Percentiles rank a stretch among this genome's conserved stretches.
Conservation (phyloP, 2,113 vertebrate species). For the Plotosus lineatus region DNA sequence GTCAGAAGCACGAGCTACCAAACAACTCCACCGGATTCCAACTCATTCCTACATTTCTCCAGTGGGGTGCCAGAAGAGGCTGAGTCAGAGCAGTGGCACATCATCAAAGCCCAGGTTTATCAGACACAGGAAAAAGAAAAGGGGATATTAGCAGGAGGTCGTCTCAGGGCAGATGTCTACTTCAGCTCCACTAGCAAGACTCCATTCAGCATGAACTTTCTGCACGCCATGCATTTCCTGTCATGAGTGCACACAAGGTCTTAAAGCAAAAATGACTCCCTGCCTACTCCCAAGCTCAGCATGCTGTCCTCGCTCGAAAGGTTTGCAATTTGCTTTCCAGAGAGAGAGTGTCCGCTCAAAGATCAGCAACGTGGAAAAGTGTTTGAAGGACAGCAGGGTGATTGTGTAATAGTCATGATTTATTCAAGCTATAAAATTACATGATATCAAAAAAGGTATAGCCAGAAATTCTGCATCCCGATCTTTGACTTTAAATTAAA, state of each 20-base stretch:
- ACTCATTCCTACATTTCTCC: not conserved
- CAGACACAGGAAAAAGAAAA: not conserved
- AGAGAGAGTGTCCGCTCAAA: not conserved
- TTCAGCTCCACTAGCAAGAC: slow-evolving; percentile 24
- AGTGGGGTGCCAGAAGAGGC: slow-evolving; percentile 8
- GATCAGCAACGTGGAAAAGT: not conserved
- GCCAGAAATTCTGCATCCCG: no score
- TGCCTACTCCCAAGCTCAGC: slow-evolving; percentile 21
- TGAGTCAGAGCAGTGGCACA: slow-evolving; percentile 32
- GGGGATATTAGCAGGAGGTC: slow-evolving; percentile 27
- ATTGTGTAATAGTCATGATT: no score
- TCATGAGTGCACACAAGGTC: not conserved
- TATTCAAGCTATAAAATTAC: not conserved
- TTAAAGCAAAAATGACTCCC: slow-evolving; percentile 3
- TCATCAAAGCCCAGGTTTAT: slow-evolving; percentile 47
- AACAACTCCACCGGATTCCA: not conserved
- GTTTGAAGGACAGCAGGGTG: not conserved
- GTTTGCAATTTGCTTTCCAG: slow-evolving; percentile 18
- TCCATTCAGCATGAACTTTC: slow-evolving; percentile 28
- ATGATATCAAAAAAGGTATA: no score
- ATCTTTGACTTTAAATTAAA: no score
- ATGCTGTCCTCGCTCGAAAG: not conserved
- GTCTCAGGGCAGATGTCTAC: slow-evolving; percentile 24
- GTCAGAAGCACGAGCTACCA: not conserved
- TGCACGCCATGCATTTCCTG: slow-evolving; percentile 1